A percentile compares a stretch with the other conserved stretches of the same genome.
Evolutionary conservation across 2,888 invertebrate genomes (phyloP).

Genomic region (Heliconius cydno): DNA sequence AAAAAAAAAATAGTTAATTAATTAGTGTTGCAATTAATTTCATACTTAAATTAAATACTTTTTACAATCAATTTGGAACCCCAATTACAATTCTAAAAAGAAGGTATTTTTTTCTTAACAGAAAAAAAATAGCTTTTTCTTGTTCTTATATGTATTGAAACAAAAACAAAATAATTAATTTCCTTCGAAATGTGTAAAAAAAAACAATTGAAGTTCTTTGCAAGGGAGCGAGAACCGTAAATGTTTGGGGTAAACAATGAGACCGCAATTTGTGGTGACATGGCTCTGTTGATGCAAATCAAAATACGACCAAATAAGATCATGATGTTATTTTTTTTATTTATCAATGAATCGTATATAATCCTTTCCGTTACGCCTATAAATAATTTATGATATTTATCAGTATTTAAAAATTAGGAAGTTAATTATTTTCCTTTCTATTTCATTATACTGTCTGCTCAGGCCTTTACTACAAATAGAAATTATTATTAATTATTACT

Average conservation of each 20-base stretch:
- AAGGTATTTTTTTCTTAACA: too few relatives aligned
- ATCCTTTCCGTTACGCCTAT: neutral
- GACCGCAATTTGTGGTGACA: conserved; percentile 78
- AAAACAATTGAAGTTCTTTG: conserved; percentile 59
- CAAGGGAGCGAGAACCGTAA: conserved; percentile 67
- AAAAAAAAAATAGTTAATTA: neutral
- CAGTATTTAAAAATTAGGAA: neutral
- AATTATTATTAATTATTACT: neutral
- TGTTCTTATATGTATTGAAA: neutral
- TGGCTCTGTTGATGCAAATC: conserved; percentile 76
- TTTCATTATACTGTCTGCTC: neutral
- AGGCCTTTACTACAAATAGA: neutral
- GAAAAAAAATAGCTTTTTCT: neutral
- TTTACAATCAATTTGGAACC: neutral
- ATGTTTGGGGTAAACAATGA: conserved; percentile 80
- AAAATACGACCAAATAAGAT: conserved; percentile 66
- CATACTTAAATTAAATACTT: neutral
- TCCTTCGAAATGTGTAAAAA: conserved; percentile 13
- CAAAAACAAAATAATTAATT: neutral
- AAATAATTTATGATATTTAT: neutral
- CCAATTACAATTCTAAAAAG: neutral
- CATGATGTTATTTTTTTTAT: neutral
- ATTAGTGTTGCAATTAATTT: neutral
- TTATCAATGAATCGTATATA: neutral
- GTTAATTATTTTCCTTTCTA: fast-evolving